These are phyloP conservation scores for Zaprionus lachaisei DNA, from an alignment of 1,140 invertebrate genomes.

Conservation along the genomic window DNA sequence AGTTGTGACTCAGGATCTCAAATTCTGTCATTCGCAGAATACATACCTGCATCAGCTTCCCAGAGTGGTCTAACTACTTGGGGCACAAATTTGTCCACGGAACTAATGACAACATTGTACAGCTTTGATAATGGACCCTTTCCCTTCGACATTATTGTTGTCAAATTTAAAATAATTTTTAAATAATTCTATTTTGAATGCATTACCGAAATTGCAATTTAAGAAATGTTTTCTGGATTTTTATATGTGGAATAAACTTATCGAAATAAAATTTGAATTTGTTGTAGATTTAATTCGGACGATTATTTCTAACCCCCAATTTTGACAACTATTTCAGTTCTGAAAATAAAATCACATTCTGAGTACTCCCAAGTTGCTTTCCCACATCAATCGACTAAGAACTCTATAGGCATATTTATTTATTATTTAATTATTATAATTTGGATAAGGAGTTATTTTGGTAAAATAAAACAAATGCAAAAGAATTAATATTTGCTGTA, in stretches of 20 bases:
- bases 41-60: constrained; percentile 49
- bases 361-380: too few species aligned
- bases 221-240: background rate
- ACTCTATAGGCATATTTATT: too few species aligned
- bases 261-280: background rate
- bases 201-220: background rate
- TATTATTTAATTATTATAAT: too few species aligned
- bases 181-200: background rate
- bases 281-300: background rate
- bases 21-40: background rate
- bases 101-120: constrained; percentile 38
- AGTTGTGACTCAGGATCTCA: background rate
- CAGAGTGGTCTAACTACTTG: constrained; percentile 37
- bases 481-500: too few species aligned
- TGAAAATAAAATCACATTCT: too few species aligned
- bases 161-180: background rate
- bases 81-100: constrained; percentile 42
- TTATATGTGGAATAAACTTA: background rate
- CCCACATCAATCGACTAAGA: too few species aligned
- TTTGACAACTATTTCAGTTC: background rate
- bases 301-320: background rate
- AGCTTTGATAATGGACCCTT: constrained; percentile 48
- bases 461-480: too few species aligned
- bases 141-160: constrained; percentile 48
- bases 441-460: too few species aligned